Evolutionary conservation across 2,113 vertebrate species (phyloP).

Genomic region (Clarias magur): DNA sequence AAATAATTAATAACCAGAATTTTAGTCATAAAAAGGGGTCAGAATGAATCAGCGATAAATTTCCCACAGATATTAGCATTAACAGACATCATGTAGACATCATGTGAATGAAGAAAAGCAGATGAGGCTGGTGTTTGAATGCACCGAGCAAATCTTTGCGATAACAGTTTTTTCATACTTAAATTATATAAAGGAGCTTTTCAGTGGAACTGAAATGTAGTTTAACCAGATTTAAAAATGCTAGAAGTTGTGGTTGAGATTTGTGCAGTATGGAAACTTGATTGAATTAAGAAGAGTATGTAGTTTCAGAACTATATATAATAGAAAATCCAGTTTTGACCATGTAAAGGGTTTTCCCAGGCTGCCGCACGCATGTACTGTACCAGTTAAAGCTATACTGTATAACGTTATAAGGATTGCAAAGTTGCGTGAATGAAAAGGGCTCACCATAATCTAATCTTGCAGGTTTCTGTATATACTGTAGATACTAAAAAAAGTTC

Average conservation of each 20-base stretch:
- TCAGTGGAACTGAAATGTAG: background rate
- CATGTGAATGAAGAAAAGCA: background rate
- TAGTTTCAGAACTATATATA: background rate
- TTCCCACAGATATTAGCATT: background rate
- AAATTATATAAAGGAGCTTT: background rate
- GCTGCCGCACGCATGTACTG: background rate
- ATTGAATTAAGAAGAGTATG: background rate
- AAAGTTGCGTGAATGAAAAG: background rate
- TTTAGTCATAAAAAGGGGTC: background rate
- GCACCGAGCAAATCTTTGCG: background rate
- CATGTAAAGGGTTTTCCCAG: slow-evolving; percentile 1
- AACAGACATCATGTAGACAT: background rate
- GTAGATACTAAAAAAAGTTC: background rate
- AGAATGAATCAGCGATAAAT: background rate
- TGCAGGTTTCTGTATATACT: background rate
- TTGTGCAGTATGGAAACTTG: background rate
- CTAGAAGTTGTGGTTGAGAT: background rate
- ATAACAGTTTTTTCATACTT: background rate
- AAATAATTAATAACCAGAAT: background rate
- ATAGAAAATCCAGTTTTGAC: background rate
- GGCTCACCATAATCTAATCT: background rate
- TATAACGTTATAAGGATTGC: background rate
- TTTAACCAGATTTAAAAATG: background rate
- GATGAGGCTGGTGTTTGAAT: background rate
- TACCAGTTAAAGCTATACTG: background rate